These are phyloP conservation scores for Salvelinus fontinalis DNA, from an alignment of 2,113 vertebrate genomes.

Conservation along the genomic window DNA sequence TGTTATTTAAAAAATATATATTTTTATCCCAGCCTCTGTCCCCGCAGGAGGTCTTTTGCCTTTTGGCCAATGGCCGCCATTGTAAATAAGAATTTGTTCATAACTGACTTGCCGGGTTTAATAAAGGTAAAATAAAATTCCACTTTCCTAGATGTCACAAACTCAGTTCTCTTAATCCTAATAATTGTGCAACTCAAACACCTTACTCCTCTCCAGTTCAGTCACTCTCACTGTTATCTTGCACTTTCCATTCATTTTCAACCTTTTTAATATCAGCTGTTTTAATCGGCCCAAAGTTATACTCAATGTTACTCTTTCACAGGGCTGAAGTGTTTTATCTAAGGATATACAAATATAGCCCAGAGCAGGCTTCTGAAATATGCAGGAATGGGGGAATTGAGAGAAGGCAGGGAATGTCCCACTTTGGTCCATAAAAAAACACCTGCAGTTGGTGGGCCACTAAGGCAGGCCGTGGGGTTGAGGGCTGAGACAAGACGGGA, in stretches of 20 bases:
- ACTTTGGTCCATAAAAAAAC: slow-evolving; percentile 52
- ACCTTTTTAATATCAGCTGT: slow-evolving; percentile 3
- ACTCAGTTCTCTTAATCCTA: no score
- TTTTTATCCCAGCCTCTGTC: no score
- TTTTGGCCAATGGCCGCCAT: no score
- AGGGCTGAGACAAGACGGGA: slow-evolving; percentile 40
- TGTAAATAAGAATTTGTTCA: no score
- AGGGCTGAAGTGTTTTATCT: slow-evolving; percentile 40
- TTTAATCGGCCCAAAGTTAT: slow-evolving; percentile 49
- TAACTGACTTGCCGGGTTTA: no score
- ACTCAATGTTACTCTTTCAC: slow-evolving; percentile 27
- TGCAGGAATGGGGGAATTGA: slow-evolving; percentile 34
- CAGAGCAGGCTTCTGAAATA: slow-evolving; percentile 36
- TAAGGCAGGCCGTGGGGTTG: slow-evolving; percentile 53
- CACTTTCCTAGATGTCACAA: slow-evolving; percentile 1
- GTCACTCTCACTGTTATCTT: slow-evolving; percentile 17
- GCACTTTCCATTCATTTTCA: slow-evolving; percentile 12
- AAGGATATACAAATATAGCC: slow-evolving; percentile 32
- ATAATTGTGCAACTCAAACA: no score
- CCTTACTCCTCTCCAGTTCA: not conserved
- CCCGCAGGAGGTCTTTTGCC: no score
- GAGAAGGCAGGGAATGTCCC: slow-evolving; percentile 37
- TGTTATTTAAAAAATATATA: no score
- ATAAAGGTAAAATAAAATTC: no score
- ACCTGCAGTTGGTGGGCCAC: slow-evolving; percentile 56